Percentiles rank a stretch among this genome's conserved stretches.
Conservation (phyloP, 2,797 vertebrate genomes). For the Acanthopagrus latus region DNA sequence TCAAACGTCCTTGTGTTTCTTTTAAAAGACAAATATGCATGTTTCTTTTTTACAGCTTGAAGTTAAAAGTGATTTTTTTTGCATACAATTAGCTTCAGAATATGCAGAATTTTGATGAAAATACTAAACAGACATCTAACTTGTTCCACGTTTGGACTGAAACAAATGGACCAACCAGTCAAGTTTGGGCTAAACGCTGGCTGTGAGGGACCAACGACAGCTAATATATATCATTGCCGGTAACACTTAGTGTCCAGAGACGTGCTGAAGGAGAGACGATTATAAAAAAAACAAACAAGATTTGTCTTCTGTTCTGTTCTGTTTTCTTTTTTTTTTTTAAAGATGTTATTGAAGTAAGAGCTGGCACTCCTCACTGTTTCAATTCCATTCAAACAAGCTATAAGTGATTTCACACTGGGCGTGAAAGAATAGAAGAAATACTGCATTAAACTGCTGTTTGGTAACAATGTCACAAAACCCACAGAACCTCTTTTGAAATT, state of each 20-base stretch:
- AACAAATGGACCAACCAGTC: background rate
- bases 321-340: constrained; percentile 16
- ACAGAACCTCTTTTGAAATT: constrained; percentile 27
- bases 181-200: background rate
- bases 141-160: background rate
- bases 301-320: background rate
- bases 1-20: background rate
- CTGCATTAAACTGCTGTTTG: constrained; percentile 13
- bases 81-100: no score
- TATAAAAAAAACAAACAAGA: constrained; percentile 22
- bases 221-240: constrained; percentile 3
- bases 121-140: background rate
- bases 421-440: constrained; percentile 1
- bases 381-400: constrained; percentile 3
- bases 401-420: constrained; percentile 23
- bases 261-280: constrained; percentile 16
- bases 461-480: constrained; percentile 38
- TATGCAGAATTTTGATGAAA: background rate
- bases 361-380: constrained; percentile 10
- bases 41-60: background rate
- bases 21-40: background rate
- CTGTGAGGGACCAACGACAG: constrained; percentile 6
- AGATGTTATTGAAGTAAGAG: constrained; percentile 21
- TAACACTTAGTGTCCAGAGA: constrained; percentile 3
- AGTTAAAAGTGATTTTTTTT: no score